These are phyloP conservation scores for Lacanobia wlatinum DNA, from an alignment of 2,888 invertebrate species.

Conservation along the genomic window DNA sequence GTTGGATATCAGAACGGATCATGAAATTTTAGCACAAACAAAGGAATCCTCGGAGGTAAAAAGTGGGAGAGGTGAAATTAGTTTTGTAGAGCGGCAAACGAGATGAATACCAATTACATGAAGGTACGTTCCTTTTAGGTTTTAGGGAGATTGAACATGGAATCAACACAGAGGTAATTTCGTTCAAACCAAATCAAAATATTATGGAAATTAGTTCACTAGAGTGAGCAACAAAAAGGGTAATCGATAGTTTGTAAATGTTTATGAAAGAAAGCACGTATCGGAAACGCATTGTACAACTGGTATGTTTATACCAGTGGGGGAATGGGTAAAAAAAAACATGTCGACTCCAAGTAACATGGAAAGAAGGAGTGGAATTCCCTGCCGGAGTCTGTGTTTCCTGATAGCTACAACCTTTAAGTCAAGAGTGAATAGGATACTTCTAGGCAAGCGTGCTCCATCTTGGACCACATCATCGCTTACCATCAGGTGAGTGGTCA, in stretches of 20 bases:
- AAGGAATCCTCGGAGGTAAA: conserved; percentile 27
- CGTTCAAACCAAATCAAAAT: background rate
- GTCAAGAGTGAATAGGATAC: too few species aligned
- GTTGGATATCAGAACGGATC: conserved; percentile 14
- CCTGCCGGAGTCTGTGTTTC: too few species aligned
- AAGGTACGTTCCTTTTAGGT: background rate
- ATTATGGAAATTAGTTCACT: background rate
- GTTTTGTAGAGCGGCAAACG: conserved; percentile 25
- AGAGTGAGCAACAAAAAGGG: background rate
- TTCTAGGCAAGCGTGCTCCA: too few species aligned
- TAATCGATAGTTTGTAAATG: background rate
- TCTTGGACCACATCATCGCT: too few species aligned
- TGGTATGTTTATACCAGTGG: background rate
- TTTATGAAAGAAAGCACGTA: background rate
- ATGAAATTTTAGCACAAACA: conserved; percentile 38
- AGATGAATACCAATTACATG: conserved; percentile 41
- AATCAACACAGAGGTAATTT: background rate
- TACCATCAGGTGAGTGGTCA: too few species aligned
- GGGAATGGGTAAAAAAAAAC: background rate
- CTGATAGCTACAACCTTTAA: too few species aligned
- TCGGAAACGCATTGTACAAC: background rate
- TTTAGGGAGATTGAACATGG: conserved; percentile 8
- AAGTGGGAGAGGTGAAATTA: conserved; percentile 35
- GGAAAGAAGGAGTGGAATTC: too few species aligned
- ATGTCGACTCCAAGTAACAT: too few species aligned